A percentile compares a stretch with the other conserved stretches of the same genome.
Evolutionary conservation across 2,113 vertebrate species (phyloP).

Genomic region (Megaceryle maxima): DNA sequence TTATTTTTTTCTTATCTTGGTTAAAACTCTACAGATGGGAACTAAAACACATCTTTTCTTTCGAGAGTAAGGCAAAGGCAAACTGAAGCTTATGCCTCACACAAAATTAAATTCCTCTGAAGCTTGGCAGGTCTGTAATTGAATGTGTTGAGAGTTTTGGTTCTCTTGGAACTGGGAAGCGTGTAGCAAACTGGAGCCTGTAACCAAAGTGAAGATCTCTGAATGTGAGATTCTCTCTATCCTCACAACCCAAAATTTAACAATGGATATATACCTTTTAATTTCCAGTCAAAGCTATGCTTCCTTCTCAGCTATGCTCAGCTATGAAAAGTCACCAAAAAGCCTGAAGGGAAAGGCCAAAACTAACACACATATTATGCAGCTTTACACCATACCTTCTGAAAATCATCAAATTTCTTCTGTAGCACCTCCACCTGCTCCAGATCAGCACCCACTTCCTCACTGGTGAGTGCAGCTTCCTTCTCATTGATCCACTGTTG

Average conservation of each 20-base stretch:
- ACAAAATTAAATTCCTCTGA: not conserved
- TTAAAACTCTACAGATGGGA: not conserved
- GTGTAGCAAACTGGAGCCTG: not conserved
- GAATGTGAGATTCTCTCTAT: not conserved
- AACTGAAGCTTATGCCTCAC: not conserved
- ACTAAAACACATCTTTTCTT: not conserved
- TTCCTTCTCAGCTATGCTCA: not conserved
- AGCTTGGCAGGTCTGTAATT: not conserved
- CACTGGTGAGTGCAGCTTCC: conserved; percentile 88
- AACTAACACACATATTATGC: not conserved
- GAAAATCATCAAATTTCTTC: conserved; percentile 99
- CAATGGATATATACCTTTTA: not conserved
- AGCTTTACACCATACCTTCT: conserved; percentile 82
- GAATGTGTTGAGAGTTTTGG: not conserved
- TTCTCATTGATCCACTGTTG: conserved; percentile 99
- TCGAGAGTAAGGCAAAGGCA: not conserved
- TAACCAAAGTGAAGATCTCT: not conserved
- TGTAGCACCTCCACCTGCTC: conserved; percentile 98
- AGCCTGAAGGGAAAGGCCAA: not conserved
- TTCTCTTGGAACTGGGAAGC: not conserved
- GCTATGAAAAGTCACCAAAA: not conserved
- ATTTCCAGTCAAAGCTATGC: not conserved
- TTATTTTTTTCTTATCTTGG: not conserved
- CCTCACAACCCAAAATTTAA: not conserved
- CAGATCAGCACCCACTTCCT: conserved; percentile 94